phyloP scores from a whole-genome alignment of 1,140 invertebrate species.

The Caerostris darwini region DNA sequence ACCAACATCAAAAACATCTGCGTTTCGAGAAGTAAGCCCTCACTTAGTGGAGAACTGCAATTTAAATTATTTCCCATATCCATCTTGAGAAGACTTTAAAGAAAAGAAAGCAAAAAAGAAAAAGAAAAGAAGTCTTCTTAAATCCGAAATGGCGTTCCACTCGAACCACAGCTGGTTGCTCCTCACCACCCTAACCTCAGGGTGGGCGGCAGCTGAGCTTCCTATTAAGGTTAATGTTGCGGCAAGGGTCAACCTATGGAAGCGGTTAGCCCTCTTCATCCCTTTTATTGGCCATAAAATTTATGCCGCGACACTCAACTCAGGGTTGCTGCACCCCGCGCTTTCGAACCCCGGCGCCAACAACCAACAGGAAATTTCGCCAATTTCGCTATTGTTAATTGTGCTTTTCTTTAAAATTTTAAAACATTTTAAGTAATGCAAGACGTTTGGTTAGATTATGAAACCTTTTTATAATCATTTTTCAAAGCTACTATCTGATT shows the following conservation, averaged over 20 bases:
- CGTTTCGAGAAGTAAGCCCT: slow-evolving; percentile 21
- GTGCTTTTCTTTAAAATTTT: too few relatives aligned
- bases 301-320: slow-evolving; percentile 78
- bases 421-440: too few relatives aligned
- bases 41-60: slow-evolving; percentile 39
- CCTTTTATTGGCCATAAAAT: slow-evolving; percentile 78
- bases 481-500: too few relatives aligned
- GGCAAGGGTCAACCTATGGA: slow-evolving; percentile 78
- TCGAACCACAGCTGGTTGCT: slow-evolving; percentile 71
- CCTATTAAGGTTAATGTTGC: slow-evolving; percentile 78
- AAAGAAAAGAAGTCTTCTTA: slow-evolving; percentile 11
- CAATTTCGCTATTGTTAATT: not conserved
- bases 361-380: not conserved
- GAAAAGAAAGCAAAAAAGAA: too few relatives aligned
- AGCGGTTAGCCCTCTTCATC: slow-evolving; percentile 78
- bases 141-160: slow-evolving; percentile 62
- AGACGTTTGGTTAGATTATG: too few relatives aligned
- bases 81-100: slow-evolving; percentile 30
- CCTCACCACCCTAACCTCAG: slow-evolving; percentile 70
- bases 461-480: too few relatives aligned
- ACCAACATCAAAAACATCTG: slow-evolving; percentile 9
- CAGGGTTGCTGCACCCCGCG: slow-evolving; percentile 58
- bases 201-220: slow-evolving; percentile 74
- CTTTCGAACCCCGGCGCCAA: not conserved
- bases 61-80: slow-evolving; percentile 75